Conservation (phyloP, 2,113 vertebrate genomes). For the Telmatochromis brichardi region DNA sequence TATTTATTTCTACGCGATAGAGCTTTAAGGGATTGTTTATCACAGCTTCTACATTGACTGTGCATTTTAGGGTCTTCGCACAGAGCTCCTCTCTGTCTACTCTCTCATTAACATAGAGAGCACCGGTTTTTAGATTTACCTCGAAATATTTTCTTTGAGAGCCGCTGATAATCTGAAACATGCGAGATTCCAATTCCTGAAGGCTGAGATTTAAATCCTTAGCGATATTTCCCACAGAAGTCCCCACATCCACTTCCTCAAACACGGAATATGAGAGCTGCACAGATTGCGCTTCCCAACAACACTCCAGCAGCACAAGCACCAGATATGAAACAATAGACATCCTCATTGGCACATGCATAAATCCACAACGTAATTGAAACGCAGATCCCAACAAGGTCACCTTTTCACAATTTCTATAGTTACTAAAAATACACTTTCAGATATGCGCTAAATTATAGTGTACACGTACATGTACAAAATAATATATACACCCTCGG, state of each 20-base stretch:
- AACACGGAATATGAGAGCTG: conserved; percentile 49
- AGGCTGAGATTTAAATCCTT: conserved; percentile 52
- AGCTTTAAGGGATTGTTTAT: conserved; percentile 58
- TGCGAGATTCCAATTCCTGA: conserved; percentile 38
- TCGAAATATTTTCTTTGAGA: conserved; percentile 49
- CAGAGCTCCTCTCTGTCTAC: conserved; percentile 52
- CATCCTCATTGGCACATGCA: not conserved
- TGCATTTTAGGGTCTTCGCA: not conserved
- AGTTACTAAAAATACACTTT: not conserved
- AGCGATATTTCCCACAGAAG: conserved; percentile 51
- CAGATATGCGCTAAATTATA: not conserved
- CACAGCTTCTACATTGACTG: conserved; percentile 41
- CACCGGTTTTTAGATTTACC: conserved; percentile 53
- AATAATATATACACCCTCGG: not conserved
- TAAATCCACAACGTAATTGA: not conserved
- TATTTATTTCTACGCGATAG: conserved; percentile 46
- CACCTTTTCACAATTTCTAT: not conserved
- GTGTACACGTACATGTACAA: not conserved
- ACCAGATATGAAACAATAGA: not conserved
- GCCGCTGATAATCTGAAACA: conserved; percentile 47
- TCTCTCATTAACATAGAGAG: conserved; percentile 34
- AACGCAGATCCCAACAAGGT: not conserved
- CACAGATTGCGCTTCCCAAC: conserved; percentile 19
- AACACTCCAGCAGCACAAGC: conserved; percentile 12
- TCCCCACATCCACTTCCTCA: conserved; percentile 53